Conservation (phyloP, 2,113 vertebrate species). For the Clarias macrocephalus region DNA sequence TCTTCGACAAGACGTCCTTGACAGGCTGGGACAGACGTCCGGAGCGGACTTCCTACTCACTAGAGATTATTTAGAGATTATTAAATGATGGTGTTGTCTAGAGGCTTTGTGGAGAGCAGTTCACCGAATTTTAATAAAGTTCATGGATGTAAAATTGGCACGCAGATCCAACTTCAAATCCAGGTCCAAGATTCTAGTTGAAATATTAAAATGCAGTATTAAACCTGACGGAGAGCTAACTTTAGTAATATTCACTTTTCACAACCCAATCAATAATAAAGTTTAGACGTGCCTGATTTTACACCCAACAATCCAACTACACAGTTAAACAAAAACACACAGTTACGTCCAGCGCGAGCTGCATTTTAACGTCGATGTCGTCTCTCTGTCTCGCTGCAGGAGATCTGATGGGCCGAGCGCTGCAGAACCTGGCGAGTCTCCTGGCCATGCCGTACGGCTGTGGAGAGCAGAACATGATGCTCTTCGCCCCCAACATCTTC, state of each 20-base stretch:
- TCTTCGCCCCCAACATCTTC: conserved; percentile 83
- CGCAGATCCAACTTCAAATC: too few species aligned
- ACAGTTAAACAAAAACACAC: neutral
- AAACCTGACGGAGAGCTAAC: neutral
- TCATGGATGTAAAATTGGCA: too few species aligned
- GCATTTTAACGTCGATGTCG: neutral
- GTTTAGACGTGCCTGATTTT: neutral
- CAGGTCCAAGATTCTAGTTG: too few species aligned
- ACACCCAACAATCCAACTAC: neutral
- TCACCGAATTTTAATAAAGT: too few species aligned
- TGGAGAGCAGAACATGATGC: conserved; percentile 86
- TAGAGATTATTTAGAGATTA: too few species aligned
- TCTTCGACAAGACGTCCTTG: too few species aligned
- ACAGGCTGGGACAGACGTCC: too few species aligned
- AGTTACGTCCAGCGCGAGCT: neutral
- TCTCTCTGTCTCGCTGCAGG: conserved; percentile 65
- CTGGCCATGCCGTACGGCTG: conserved; percentile 79
- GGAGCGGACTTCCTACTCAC: too few species aligned
- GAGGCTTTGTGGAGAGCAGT: too few species aligned
- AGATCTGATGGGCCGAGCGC: conserved; percentile 75
- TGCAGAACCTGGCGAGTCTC: conserved; percentile 73
- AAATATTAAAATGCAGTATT: too few species aligned
- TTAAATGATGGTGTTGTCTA: too few species aligned
- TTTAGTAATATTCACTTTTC: neutral
- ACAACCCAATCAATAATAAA: neutral